Conservation (phyloP, 2,113 vertebrate species). For the Archilochus colubris region DNA sequence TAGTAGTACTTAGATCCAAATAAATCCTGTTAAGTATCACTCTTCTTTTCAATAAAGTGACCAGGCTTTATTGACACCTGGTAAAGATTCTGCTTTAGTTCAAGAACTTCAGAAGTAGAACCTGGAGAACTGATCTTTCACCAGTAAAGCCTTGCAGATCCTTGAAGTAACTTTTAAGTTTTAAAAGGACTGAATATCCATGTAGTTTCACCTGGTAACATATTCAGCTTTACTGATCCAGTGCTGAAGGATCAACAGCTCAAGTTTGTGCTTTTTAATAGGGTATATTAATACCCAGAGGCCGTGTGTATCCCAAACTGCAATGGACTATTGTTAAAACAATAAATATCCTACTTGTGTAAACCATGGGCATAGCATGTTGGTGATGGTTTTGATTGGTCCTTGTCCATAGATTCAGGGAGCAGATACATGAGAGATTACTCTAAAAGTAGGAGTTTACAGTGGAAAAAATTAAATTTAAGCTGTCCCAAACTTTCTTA, state of each 20-base stretch:
- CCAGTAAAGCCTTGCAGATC: background rate
- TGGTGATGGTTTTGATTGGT: background rate
- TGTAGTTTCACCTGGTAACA: background rate
- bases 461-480: background rate
- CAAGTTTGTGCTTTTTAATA: background rate
- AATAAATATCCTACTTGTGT: background rate
- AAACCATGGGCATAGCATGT: background rate
- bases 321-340: background rate
- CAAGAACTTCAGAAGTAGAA: background rate
- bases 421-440: background rate
- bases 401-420: background rate
- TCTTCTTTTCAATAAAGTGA: background rate
- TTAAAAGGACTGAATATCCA: background rate
- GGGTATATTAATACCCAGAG: background rate
- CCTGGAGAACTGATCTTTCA: background rate
- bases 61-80: background rate
- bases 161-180: background rate
- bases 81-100: background rate
- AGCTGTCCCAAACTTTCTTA: background rate
- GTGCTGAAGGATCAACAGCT: background rate
- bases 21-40: background rate
- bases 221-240: background rate
- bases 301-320: background rate
- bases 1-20: background rate
- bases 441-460: background rate